These are phyloP conservation scores for Turnix velox DNA, from an alignment of 2,113 vertebrate species.

Conservation along the genomic window DNA sequence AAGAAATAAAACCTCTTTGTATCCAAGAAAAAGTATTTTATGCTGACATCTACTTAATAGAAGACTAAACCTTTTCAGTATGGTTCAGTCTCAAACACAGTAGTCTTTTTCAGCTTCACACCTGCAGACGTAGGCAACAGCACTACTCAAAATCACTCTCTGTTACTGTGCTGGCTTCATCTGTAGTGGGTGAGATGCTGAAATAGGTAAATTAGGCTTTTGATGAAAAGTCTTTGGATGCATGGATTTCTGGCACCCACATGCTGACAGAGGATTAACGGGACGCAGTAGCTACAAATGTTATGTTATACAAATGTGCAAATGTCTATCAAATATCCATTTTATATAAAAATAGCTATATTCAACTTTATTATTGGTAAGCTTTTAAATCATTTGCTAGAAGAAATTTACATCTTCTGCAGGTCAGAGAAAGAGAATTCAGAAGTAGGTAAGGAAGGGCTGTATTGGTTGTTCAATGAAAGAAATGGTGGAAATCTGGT, in stretches of 20 bases:
- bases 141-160: neutral
- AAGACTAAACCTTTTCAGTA: neutral
- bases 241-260: neutral
- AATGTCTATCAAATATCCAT: neutral
- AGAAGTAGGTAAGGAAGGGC: neutral
- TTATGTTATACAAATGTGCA: neutral
- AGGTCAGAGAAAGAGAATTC: neutral
- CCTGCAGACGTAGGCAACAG: neutral
- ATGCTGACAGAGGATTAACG: neutral
- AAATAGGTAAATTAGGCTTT: neutral
- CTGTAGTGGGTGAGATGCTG: neutral
- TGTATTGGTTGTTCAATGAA: neutral
- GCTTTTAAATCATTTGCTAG: rapidly evolving
- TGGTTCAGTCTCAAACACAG: neutral
- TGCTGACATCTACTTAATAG: neutral
- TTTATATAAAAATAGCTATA: neutral
- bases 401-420: neutral
- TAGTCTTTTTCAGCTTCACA: neutral
- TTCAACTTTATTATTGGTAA: neutral
- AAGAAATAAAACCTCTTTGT: neutral
- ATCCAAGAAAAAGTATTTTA: neutral
- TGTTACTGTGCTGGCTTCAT: neutral
- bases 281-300: neutral
- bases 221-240: neutral
- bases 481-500: neutral